Percentiles rank a stretch among this genome's conserved stretches.
These are phyloP conservation scores for Hirundo rustica DNA, from an alignment of 2,797 vertebrate genomes.

Conservation along the genomic window DNA sequence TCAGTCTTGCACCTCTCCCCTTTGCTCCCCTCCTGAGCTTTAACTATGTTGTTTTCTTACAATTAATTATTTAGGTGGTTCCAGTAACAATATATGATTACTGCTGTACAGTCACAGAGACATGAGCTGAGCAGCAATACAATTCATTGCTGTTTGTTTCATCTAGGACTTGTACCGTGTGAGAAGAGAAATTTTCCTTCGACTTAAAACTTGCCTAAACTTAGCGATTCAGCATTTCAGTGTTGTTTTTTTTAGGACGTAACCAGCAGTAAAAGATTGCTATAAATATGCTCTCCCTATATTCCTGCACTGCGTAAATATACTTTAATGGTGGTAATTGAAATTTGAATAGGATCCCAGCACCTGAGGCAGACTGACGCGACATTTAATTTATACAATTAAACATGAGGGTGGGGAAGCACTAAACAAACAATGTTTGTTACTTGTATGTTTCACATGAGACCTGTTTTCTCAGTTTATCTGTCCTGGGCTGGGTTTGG, in stretches of 20 bases:
- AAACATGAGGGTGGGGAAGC: slow-evolving; percentile 42
- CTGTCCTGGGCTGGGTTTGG: neutral
- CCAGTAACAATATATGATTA: slow-evolving; percentile 73
- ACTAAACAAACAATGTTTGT: slow-evolving; percentile 52
- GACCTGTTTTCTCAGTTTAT: slow-evolving; percentile 37
- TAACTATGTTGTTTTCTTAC: slow-evolving; percentile 67
- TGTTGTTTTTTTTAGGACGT: slow-evolving; percentile 63
- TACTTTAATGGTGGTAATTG: slow-evolving; percentile 67
- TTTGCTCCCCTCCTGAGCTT: slow-evolving; percentile 55
- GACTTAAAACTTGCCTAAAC: slow-evolving; percentile 61
- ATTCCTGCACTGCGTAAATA: slow-evolving; percentile 50
- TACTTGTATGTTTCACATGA: slow-evolving; percentile 25
- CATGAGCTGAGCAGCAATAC: slow-evolving; percentile 51
- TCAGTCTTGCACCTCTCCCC: slow-evolving; percentile 46
- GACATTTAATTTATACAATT: slow-evolving; percentile 67
- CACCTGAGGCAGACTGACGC: slow-evolving; percentile 68
- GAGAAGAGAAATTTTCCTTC: slow-evolving; percentile 58
- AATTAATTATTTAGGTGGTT: slow-evolving; percentile 72
- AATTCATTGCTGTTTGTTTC: slow-evolving; percentile 64
- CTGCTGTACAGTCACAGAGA: slow-evolving; percentile 67
- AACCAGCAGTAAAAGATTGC: slow-evolving; percentile 62
- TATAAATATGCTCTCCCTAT: slow-evolving; percentile 62
- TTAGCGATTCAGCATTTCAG: slow-evolving; percentile 54
- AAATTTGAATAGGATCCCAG: slow-evolving; percentile 65
- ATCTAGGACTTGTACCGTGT: slow-evolving; percentile 51